These are phyloP conservation scores for Saccostrea glomerata DNA, from an alignment of 1,140 invertebrate genomes.

Conservation along the genomic window DNA sequence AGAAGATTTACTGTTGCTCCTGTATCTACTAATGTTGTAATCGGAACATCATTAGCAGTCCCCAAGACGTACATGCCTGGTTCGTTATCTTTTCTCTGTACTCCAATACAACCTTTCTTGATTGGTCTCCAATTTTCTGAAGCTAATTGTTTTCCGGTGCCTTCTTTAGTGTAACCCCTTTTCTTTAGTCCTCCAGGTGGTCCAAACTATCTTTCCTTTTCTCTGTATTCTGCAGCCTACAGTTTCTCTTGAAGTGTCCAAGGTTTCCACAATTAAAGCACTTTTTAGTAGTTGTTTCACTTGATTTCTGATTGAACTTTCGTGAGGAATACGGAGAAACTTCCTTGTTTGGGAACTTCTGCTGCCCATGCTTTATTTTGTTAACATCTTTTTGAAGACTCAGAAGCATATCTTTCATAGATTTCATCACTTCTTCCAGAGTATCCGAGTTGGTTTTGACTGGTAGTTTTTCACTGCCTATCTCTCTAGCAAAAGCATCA, in stretches of 20 bases:
- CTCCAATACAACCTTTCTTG: too few relatives aligned
- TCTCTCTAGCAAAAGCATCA: too few relatives aligned
- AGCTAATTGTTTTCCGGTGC: background rate
- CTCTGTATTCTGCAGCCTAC: background rate
- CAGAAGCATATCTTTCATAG: background rate
- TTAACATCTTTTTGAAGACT: conserved; percentile 25
- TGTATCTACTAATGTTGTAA: conserved; percentile 42
- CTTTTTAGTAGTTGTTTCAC: background rate
- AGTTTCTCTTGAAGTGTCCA: conserved; percentile 11
- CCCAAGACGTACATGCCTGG: conserved; percentile 43
- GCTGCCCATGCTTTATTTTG: background rate
- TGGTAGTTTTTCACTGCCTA: too few relatives aligned
- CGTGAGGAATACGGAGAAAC: too few relatives aligned
- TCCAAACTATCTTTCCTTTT: background rate
- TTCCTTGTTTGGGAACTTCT: background rate
- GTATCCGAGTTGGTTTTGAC: background rate
- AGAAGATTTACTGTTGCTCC: background rate
- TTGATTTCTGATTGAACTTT: too few relatives aligned
- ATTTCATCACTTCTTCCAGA: background rate
- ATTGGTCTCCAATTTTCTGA: background rate
- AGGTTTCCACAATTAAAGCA: conserved; percentile 10
- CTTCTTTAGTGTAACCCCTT: background rate
- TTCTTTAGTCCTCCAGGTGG: background rate
- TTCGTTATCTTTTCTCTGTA: background rate
- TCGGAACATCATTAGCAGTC: background rate